Evolutionary conservation across 2,888 invertebrate genomes (phyloP), one percentile per base, ranked within the genome.

Genomic region (Germaria angustata): DNA sequence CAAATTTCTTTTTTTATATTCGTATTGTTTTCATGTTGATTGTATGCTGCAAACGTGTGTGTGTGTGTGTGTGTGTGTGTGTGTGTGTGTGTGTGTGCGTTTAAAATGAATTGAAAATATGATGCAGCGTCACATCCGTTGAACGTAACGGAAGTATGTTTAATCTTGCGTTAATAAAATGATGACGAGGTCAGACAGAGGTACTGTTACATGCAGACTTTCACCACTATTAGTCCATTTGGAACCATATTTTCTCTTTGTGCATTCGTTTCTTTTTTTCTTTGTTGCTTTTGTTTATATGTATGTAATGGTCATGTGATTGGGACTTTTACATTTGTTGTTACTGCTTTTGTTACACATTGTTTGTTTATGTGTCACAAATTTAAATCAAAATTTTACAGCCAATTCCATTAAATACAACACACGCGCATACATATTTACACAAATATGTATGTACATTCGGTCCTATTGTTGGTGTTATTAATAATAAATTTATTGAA

Each of bases 161-260:
- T 86, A 86, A 86, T 87, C 85, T 86, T 85, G 86, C 85, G 87
- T 85, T 87, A 87, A 87, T 86, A 87, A 87, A 86, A 86, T 85
- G 86, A 85, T 86, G 86, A 85, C 84, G 86, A 79, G 63, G 59
- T 78, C 73, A 78, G 51, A 78, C 73, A 78, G 51, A 78, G 51
- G 34, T 41, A 28, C 20, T 39, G 51, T n/a, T 65, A 34, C 22
- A 28, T 61, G 51, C 34, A 78, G 55, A 55, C 44, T 59, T 69
- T 24, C 1, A 57, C 49, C 17, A 36, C 41, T 22, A 15, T 44
- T 41, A 59, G 49, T 41, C 41, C 22, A 59, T 41, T 63, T 32
- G n/a, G 22, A 53, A 24, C 9, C 32, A 41, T 11, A 61, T 44
- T 69, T 65, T 53, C 17, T 24, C 72, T 57, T 65, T 79, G 57